These are phyloP conservation scores for Mamestra configurata DNA, from an alignment of 1,140 invertebrate species.

Conservation along the genomic window DNA sequence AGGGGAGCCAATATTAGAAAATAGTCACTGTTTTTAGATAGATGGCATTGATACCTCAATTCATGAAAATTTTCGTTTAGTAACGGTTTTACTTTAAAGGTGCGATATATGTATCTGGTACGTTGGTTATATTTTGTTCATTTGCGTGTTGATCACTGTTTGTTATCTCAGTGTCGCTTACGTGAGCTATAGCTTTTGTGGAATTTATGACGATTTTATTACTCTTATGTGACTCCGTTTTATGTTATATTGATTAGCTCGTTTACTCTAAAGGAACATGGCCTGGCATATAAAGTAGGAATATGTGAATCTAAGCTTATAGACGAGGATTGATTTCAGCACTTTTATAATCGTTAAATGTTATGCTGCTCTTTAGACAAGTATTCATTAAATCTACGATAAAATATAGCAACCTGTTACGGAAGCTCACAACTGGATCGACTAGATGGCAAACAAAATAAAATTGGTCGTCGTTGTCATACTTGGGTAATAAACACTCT, in stretches of 20 bases:
- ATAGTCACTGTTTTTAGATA: too few relatives aligned
- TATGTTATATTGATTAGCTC: slow-evolving; percentile 33
- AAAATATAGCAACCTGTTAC: background rate
- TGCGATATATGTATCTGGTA: background rate
- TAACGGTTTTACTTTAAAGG: too few relatives aligned
- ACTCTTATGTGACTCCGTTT: slow-evolving; percentile 26
- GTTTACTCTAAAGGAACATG: slow-evolving; percentile 16
- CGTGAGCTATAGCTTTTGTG: slow-evolving; percentile 16
- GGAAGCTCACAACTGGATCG: background rate
- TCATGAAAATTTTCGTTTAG: too few relatives aligned
- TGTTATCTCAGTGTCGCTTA: slow-evolving; percentile 19
- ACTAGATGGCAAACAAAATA: background rate
- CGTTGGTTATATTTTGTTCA: slow-evolving; percentile 2
- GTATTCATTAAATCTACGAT: background rate
- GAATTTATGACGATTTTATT: slow-evolving; percentile 31
- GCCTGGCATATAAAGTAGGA: slow-evolving; percentile 9
- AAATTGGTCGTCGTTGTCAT: slow-evolving; percentile 15
- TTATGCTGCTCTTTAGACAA: background rate
- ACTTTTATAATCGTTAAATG: background rate
- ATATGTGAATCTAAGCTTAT: background rate
- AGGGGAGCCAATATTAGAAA: too few relatives aligned
- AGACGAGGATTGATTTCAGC: background rate
- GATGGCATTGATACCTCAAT: too few relatives aligned
- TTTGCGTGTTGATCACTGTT: slow-evolving; percentile 22
- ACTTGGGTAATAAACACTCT: slow-evolving; percentile 10